Conservation (phyloP, 2,113 vertebrate genomes). For the Scalopus aquaticus region DNA sequence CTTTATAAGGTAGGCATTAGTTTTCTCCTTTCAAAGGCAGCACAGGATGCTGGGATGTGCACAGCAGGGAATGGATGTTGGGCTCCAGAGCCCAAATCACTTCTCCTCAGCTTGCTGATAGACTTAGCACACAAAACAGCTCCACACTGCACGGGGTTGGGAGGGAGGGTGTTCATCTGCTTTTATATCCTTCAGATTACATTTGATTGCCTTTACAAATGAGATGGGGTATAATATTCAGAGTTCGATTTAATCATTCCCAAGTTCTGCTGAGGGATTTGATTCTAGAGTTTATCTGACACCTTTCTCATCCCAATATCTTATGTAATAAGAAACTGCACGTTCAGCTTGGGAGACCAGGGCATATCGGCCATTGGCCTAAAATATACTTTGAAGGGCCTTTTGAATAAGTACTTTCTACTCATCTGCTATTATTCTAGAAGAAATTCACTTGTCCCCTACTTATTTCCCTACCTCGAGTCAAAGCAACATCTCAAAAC, state of each 20-base stretch:
- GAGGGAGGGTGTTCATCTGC: background rate
- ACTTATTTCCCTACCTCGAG: background rate
- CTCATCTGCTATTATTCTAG: background rate
- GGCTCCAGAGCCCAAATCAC: background rate
- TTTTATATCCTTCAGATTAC: background rate
- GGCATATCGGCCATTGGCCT: background rate
- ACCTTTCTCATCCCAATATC: background rate
- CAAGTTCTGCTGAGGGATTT: constrained; percentile 6
- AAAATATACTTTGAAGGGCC: background rate
- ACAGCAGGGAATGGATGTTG: no score
- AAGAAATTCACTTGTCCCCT: background rate
- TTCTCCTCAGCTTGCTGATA: rapidly evolving
- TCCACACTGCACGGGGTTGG: no score
- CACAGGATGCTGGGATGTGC: background rate
- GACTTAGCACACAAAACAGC: background rate
- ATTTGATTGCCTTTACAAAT: background rate
- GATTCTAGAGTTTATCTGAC: background rate
- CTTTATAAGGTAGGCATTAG: background rate
- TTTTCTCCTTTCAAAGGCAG: background rate
- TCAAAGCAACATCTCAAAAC: background rate
- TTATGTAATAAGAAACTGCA: background rate
- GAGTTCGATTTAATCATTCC: background rate
- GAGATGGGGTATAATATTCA: background rate
- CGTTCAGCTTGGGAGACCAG: background rate
- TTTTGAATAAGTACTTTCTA: background rate